phyloP scores from a whole-genome alignment of 2,888 invertebrate species.

The Clunio marinus region DNA sequence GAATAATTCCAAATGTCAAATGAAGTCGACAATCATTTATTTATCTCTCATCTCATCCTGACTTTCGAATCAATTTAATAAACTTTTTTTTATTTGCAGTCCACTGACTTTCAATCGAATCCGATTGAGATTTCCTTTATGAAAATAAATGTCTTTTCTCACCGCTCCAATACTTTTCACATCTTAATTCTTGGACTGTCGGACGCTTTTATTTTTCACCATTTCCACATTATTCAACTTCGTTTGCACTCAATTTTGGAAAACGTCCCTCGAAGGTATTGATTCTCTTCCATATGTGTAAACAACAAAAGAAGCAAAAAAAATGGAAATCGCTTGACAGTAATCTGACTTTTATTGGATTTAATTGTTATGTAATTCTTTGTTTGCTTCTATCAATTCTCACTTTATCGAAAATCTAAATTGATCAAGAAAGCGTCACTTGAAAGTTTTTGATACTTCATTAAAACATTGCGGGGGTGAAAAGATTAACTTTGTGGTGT shows the following conservation, averaged over 20 bases:
- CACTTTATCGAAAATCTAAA: too few species aligned
- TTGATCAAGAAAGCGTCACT: neutral
- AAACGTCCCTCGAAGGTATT: neutral
- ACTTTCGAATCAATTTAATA: conserved; percentile 19
- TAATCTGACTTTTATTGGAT: conserved; percentile 35
- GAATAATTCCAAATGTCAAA: neutral
- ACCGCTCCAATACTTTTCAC: neutral
- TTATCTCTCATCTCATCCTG: conserved; percentile 16
- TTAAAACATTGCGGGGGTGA: too few species aligned
- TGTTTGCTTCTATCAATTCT: neutral
- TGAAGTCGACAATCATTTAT: conserved; percentile 11
- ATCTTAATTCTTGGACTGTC: neutral
- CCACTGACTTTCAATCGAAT: neutral
- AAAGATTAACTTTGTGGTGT: too few species aligned
- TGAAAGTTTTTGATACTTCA: neutral
- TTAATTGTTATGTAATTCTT: conserved; percentile 16
- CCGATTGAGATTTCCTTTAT: conserved; percentile 37
- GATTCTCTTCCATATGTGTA: neutral
- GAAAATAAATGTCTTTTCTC: conserved; percentile 33
- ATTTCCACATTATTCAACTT: neutral
- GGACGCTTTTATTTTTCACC: neutral
- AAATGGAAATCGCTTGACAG: conserved; percentile 26
- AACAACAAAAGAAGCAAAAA: neutral
- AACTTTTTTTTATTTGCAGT: conserved; percentile 11
- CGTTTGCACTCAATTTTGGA: neutral